These are phyloP conservation scores for Zeuzera pyrina DNA, from an alignment of 2,888 invertebrate species.

Conservation along the genomic window DNA sequence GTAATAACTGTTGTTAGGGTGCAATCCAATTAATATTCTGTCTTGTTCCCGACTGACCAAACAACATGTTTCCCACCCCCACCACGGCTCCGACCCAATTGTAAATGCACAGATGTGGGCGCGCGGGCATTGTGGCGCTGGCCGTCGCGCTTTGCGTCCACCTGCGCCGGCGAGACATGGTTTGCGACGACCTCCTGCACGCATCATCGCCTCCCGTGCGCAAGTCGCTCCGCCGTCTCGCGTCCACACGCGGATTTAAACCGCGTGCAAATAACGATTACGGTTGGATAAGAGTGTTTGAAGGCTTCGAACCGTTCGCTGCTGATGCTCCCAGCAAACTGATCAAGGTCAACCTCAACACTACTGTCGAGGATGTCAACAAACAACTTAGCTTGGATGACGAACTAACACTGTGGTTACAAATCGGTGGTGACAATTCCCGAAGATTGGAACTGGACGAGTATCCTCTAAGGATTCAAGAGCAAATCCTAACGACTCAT, in stretches of 20 bases:
- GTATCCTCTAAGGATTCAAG: constrained; percentile 74
- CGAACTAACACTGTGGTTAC: constrained; percentile 66
- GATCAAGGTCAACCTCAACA: constrained; percentile 72
- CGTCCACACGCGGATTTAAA: constrained; percentile 65
- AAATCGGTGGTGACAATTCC: constrained; percentile 71
- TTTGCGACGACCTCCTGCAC: constrained; percentile 63
- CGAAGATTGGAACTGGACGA: constrained; percentile 70
- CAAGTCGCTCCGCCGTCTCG: constrained; percentile 63
- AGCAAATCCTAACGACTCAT: constrained; percentile 70
- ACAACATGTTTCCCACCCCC: constrained; percentile 70
- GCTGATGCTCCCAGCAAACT: constrained; percentile 67
- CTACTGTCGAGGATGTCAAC: constrained; percentile 69
- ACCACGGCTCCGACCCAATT: constrained; percentile 62
- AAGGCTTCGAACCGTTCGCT: constrained; percentile 66
- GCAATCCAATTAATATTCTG: constrained; percentile 53
- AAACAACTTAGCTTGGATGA: constrained; percentile 61
- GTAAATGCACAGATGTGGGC: constrained; percentile 34
- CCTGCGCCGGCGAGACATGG: constrained; percentile 40
- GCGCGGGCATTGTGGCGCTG: constrained; percentile 39
- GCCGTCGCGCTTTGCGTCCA: constrained; percentile 22
- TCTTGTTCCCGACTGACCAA: constrained; percentile 60
- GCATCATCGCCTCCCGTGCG: constrained; percentile 60
- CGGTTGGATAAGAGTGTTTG: constrained; percentile 77
- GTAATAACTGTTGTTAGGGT: no score
- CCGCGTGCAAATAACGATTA: constrained; percentile 41